Base-by-base conservation (phyloP, 2,888 invertebrate species). In the Sabatieria punctata region DNA sequence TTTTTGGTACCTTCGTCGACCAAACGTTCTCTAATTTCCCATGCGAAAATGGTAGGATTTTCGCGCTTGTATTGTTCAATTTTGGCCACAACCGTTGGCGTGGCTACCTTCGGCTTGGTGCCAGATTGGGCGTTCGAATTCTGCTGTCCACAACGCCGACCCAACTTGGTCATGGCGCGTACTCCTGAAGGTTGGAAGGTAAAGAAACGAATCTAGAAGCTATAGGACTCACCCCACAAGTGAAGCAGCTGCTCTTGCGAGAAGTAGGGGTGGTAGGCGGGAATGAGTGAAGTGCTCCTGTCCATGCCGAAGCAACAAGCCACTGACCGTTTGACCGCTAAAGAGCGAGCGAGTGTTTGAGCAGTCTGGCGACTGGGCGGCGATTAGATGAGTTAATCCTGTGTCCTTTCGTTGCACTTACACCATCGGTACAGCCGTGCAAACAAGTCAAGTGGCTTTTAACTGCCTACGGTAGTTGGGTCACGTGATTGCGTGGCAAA, bases 51-150 rank as follows among this genome's bases (percentile, higher is more conserved):
- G 50, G 93, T 93, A 2, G 93, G 91, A 70, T 93, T 93, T 68
- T 93, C 91, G 58, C 88, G 72, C 73, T 93, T 93, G 76, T 93
- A 91, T 69, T 89, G 85, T 71, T 93, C 93, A 64, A 93, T 93
- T 74, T 91, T 93, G 53, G 86, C 82, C 51, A 93, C 91, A 44
- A 93, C 93, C 15, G 85, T 82, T 22, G 93, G 93, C 26, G 93
- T 93, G 48, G 93, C 93, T 49, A 93, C 93, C 72, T 93, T 91
- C 3, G 89, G 89, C 70, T 91, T 91, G 68, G 86, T 88, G 54
- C 91, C 89, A 6, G 46, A 4, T 23, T 25, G 19, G n/a, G 36
- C 60, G 25, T 60, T 60, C 3, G 56, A 49, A 39, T 55, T 55
- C 25, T 50, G 51, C 8, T 53, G 49, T 24, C n/a, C 24, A 15